A percentile compares a stretch with the other conserved stretches of the same genome.
Conservation (phyloP, 2,888 invertebrate genomes). For the Megastigmus dorsalis region DNA sequence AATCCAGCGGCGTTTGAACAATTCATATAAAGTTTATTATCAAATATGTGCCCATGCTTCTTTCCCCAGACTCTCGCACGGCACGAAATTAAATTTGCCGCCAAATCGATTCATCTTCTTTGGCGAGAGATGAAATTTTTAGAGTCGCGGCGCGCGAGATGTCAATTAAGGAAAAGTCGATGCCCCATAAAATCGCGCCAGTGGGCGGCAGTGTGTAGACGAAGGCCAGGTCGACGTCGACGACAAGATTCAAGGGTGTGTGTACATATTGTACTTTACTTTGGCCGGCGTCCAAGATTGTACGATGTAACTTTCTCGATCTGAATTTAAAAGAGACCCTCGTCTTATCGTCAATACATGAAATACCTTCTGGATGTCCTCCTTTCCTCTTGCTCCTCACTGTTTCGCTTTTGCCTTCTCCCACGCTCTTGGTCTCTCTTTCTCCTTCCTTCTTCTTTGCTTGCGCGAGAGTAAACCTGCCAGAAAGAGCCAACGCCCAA, state of each 20-base stretch:
- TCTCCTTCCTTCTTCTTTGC: not conserved
- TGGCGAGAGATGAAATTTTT: conserved; percentile 22
- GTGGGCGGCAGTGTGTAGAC: not conserved
- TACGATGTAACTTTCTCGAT: conserved; percentile 35
- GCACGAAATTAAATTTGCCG: conserved; percentile 11
- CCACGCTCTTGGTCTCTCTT: not conserved
- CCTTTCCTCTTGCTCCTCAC: not conserved
- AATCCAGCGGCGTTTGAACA: too few relatives aligned
- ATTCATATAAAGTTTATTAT: not conserved
- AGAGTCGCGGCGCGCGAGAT: not conserved
- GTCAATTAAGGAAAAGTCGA: conserved; percentile 34
- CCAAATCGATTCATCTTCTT: conserved; percentile 21
- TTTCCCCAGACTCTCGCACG: not conserved
- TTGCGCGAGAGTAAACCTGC: not conserved
- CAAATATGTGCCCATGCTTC: too few relatives aligned
- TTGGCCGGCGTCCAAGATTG: conserved; percentile 31
- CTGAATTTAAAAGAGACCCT: conserved; percentile 46
- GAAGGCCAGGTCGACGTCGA: not conserved
- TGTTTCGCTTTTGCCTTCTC: not conserved
- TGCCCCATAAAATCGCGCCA: conserved; percentile 9
- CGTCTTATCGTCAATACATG: conserved; percentile 32
- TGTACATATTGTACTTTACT: conserved; percentile 45
- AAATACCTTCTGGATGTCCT: conserved; percentile 22
- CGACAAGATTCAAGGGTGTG: conserved; percentile 31
- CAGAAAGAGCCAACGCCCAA: conserved; percentile 26